These are phyloP conservation scores for Varanus komodoensis DNA, from an alignment of 2,113 vertebrate genomes.

Conservation along the genomic window DNA sequence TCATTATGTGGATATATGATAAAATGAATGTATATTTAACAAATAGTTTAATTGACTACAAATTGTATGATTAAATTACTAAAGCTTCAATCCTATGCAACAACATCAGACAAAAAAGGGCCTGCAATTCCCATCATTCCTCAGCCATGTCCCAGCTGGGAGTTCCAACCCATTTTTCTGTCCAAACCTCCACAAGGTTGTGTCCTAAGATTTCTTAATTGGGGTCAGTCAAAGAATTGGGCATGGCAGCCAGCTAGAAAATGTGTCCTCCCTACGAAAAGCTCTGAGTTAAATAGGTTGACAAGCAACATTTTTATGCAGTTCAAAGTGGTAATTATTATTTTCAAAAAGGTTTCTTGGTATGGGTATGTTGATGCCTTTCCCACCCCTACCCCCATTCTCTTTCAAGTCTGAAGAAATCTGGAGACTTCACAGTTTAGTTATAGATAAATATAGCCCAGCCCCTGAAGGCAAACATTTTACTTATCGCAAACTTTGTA, in stretches of 20 bases:
- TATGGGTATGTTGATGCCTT: background rate
- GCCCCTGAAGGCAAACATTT: conserved; percentile 9
- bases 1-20: background rate
- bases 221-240: background rate
- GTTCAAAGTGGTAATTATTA: background rate
- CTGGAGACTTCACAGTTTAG: background rate
- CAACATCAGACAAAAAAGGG: no score
- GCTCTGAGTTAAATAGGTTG: background rate
- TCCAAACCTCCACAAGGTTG: no score
- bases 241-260: background rate
- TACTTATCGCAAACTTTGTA: background rate
- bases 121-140: no score
- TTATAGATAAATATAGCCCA: background rate
- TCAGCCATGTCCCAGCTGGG: no score
- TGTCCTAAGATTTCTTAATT: background rate
- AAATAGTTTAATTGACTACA: background rate
- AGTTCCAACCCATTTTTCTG: no score
- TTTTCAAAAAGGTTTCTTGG: background rate
- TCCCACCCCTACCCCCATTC: background rate
- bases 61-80: background rate
- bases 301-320: background rate
- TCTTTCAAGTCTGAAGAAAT: background rate
- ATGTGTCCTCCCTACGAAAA: background rate
- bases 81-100: no score
- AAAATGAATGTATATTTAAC: background rate